phyloP scores from a whole-genome alignment of 1,140 invertebrate species.

The Macrobrachium nipponense region DNA sequence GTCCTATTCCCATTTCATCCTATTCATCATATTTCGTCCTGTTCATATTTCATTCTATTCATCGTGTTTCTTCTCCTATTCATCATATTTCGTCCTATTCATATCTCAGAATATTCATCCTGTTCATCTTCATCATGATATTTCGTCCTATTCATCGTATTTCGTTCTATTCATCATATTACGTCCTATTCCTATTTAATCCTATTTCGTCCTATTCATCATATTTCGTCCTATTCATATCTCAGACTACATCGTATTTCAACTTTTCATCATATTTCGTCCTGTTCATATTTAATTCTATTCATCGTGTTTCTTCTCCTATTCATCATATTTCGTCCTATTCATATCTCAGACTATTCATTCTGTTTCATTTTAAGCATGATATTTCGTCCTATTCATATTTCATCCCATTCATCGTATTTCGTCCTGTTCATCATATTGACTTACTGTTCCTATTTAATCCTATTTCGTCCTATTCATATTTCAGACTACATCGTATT shows the following conservation, averaged over 20 bases:
- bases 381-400: too few relatives aligned
- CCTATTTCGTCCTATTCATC: not conserved
- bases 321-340: not conserved
- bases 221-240: not conserved
- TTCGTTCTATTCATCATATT: not conserved
- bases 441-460: too few relatives aligned
- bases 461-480: too few relatives aligned
- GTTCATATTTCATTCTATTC: not conserved
- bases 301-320: not conserved
- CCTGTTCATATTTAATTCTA: not conserved
- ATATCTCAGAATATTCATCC: slow-evolving; percentile 7
- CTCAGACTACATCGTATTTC: too few relatives aligned
- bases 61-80: not conserved
- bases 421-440: too few relatives aligned
- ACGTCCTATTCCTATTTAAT: not conserved
- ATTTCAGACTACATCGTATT: too few relatives aligned
- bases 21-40: not conserved
- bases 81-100: not conserved
- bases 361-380: too few relatives aligned
- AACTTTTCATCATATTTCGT: not conserved
- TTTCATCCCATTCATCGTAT: too few relatives aligned
- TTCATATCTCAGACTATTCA: too few relatives aligned
- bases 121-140: not conserved
- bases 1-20: too few relatives aligned
- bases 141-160: not conserved